Evolutionary conservation across 2,888 invertebrate genomes (phyloP).

Genomic region (Xylota segnis): DNA sequence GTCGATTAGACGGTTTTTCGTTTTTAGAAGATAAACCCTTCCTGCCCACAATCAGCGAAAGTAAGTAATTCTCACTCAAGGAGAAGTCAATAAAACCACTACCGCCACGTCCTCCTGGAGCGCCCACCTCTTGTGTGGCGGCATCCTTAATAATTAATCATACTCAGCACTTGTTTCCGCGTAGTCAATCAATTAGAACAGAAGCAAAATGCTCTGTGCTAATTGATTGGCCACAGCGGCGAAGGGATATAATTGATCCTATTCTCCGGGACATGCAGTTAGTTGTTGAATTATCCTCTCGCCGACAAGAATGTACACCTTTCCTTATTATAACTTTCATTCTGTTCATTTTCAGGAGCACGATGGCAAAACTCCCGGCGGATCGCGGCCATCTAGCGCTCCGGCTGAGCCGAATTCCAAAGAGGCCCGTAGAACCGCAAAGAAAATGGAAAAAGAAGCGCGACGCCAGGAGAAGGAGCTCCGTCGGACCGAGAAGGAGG

Average conservation of each 20-base stretch:
- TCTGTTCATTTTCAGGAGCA: conserved; percentile 82
- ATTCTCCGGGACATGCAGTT: neutral
- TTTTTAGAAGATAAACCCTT: conserved; percentile 25
- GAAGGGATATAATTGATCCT: conserved; percentile 5
- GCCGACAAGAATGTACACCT: conserved; percentile 35
- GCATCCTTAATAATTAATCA: conserved; percentile 28
- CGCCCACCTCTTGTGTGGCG: neutral
- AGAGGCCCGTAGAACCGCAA: conserved; percentile 83
- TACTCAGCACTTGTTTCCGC: neutral
- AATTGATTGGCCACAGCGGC: neutral
- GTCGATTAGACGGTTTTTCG: conserved; percentile 14
- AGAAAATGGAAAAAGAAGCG: conserved; percentile 84
- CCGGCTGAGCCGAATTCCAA: conserved; percentile 84
- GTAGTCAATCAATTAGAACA: conserved; percentile 16
- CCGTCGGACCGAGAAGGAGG: conserved; percentile 83
- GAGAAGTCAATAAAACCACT: conserved; percentile 5
- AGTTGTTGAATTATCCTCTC: conserved; percentile 2
- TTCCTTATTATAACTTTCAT: conserved; percentile 31
- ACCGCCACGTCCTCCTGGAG: neutral
- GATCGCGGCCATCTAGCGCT: conserved; percentile 83
- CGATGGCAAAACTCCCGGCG: conserved; percentile 81
- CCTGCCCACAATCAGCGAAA: neutral
- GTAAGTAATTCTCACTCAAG: conserved; percentile 8
- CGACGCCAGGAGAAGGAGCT: conserved; percentile 84
- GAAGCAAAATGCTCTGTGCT: neutral